Conservation (phyloP, 2,797 vertebrate genomes). For the Hippopotamyrus pictus region DNA sequence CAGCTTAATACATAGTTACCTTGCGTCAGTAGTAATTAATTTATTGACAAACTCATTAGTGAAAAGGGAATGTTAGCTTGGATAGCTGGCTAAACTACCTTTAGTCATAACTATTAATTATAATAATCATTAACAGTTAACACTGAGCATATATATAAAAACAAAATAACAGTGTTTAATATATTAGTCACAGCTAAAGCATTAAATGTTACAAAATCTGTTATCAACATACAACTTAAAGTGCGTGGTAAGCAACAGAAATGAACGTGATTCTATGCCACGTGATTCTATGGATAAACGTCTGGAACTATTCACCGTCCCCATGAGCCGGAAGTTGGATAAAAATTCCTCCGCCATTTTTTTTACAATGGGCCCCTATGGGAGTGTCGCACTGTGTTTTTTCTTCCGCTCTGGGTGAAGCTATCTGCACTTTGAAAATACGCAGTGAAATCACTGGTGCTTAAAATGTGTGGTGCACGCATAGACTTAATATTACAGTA, state of each 20-base stretch:
- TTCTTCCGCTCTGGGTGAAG: neutral
- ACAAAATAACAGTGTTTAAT: neutral
- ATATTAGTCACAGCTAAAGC: neutral
- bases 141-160: neutral
- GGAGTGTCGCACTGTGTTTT: neutral
- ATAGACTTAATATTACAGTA: neutral
- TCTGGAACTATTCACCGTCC: neutral
- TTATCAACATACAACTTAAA: neutral
- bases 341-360: neutral
- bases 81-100: neutral
- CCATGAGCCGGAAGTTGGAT: neutral
- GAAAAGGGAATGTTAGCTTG: neutral
- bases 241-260: neutral
- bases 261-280: neutral
- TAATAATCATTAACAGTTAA: neutral
- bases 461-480: neutral
- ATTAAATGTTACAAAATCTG: neutral
- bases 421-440: neutral
- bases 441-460: neutral
- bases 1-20: neutral
- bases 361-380: neutral
- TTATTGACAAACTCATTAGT: neutral
- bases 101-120: neutral
- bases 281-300: neutral
- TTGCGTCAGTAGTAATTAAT: neutral